Evolutionary conservation across 1,140 invertebrate genomes (phyloP).

Genomic region (Meloidogyne hapla): DNA sequence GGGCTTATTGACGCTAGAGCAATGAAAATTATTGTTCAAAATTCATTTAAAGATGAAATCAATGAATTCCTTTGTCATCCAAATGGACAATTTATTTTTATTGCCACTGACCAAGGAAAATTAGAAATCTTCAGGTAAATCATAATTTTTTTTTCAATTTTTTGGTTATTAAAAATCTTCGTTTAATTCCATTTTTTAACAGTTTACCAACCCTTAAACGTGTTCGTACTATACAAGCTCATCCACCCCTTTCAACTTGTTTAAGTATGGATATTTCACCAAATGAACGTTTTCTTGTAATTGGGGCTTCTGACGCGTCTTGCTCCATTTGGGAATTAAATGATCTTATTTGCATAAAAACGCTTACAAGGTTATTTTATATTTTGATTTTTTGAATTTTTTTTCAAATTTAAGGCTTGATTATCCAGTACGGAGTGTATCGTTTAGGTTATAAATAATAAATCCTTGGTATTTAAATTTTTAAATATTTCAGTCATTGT

Average conservation of each 20-base stretch:
- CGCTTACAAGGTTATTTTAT: slow-evolving; percentile 27
- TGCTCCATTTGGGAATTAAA: slow-evolving; percentile 45
- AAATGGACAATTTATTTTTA: slow-evolving; percentile 42
- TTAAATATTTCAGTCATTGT: slow-evolving; percentile 40
- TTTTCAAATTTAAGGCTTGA: slow-evolving; percentile 33
- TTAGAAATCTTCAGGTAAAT: slow-evolving; percentile 40
- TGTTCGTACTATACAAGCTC: slow-evolving; percentile 41
- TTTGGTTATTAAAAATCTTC: neutral
- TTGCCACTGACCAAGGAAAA: slow-evolving; percentile 46
- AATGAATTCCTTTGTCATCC: slow-evolving; percentile 50
- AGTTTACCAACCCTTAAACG: slow-evolving; percentile 45
- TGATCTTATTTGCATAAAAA: slow-evolving; percentile 47
- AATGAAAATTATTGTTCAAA: slow-evolving; percentile 15
- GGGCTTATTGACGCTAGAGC: slow-evolving; percentile 25
- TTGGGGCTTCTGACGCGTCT: slow-evolving; percentile 45
- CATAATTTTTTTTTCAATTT: neutral
- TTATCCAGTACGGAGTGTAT: slow-evolving; percentile 47
- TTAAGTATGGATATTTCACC: slow-evolving; percentile 42
- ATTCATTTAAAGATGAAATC: slow-evolving; percentile 39
- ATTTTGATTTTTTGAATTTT: neutral
- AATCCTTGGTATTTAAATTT: neutral
- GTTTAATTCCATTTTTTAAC: slow-evolving; percentile 15
- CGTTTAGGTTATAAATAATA: slow-evolving; percentile 25
- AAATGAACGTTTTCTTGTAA: slow-evolving; percentile 34
- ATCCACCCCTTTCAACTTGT: slow-evolving; percentile 51